Evolutionary conservation across 2,113 vertebrate species (phyloP).

Genomic region (Nansenia antarctica): DNA sequence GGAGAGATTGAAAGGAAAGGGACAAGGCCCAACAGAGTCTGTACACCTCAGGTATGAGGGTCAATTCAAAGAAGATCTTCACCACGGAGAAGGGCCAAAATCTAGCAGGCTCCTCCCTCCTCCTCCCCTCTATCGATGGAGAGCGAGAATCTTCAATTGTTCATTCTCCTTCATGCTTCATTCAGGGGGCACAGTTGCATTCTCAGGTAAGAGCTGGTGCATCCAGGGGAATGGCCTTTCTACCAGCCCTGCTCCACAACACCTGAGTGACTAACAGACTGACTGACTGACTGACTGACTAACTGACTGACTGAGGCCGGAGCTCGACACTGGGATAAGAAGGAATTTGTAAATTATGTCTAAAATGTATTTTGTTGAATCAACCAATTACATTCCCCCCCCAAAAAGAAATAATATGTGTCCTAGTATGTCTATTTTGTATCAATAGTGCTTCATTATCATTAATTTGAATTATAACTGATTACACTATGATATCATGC

Average conservation of each 20-base stretch:
- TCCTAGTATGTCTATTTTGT: slow-evolving; percentile 41
- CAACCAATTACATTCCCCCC: slow-evolving; percentile 38
- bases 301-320: background rate
- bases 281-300: background rate
- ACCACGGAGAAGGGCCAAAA: slow-evolving; percentile 26
- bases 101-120: slow-evolving; percentile 59
- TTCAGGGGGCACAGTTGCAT: slow-evolving; percentile 59
- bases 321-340: background rate
- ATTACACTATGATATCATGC: too few relatives aligned
- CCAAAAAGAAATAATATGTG: slow-evolving; percentile 50
- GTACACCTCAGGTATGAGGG: slow-evolving; percentile 31
- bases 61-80: slow-evolving; percentile 23
- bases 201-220: slow-evolving; percentile 60
- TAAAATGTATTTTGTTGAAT: slow-evolving; percentile 24
- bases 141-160: slow-evolving; percentile 60
- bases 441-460: too few relatives aligned
- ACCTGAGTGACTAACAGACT: slow-evolving; percentile 34
- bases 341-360: background rate
- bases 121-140: slow-evolving; percentile 62
- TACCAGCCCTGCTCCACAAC: too few relatives aligned
- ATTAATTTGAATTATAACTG: too few relatives aligned
- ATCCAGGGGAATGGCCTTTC: slow-evolving; percentile 47
- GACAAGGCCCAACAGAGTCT: slow-evolving; percentile 16
- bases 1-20: slow-evolving; percentile 28
- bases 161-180: slow-evolving; percentile 72